Conservation (phyloP, 2,113 vertebrate species). For the Halcyon malimbica region DNA sequence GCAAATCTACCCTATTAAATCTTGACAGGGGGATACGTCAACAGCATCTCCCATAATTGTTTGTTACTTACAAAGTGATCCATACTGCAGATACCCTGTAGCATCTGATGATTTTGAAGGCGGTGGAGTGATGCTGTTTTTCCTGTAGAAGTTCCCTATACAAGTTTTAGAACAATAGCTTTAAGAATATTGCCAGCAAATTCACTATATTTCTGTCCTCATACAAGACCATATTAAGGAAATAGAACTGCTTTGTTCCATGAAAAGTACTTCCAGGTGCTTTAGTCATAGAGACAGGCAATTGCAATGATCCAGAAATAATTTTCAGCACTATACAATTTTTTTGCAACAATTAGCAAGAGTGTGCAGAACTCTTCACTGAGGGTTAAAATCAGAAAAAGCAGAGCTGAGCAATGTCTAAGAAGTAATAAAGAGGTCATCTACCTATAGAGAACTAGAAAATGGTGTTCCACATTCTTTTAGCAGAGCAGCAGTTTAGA, state of each 20-base stretch:
- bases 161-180: background rate
- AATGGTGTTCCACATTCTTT: constrained; percentile 2
- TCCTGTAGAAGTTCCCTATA: background rate
- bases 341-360: background rate
- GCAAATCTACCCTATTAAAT: background rate
- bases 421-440: constrained; percentile 3
- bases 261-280: background rate
- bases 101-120: background rate
- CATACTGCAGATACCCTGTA: background rate
- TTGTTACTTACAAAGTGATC: background rate
- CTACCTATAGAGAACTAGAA: background rate
- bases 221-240: background rate
- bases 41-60: background rate
- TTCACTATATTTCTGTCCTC: background rate
- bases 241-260: background rate
- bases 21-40: background rate
- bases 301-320: background rate
- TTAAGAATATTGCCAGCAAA: background rate
- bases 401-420: background rate
- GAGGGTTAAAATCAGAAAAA: background rate
- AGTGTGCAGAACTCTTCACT: background rate
- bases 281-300: background rate
- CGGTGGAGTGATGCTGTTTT: background rate
- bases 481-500: background rate
- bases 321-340: background rate